Base-by-base conservation (phyloP, 2,113 vertebrate genomes). In the Ibidorhyncha struthersii region DNA sequence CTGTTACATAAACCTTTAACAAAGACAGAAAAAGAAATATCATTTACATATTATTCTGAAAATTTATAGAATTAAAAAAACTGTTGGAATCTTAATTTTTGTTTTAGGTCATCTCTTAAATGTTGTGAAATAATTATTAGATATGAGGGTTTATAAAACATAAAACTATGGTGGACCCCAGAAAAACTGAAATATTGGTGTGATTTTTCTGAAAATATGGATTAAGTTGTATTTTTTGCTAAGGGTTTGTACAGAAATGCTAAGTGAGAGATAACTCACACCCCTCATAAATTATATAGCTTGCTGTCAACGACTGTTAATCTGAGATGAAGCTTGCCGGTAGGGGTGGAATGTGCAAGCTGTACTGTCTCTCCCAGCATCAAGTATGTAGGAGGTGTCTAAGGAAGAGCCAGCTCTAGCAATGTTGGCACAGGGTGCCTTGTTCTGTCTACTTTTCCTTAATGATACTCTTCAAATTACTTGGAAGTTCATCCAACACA, bases 381-480 rank as follows among this genome's bases (percentile, higher is more conserved):
- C 53, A 36, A 63, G 13, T 59, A 49, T 66, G 84, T 84, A 59
- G 91, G 89, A 89, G 73, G 58, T 86, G 56, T 72, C 84, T 85
- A 76, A 76, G 74, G 67, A 86, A 56, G 74, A 96, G 49, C 56
- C 65, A 92, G 27, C 52, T 79, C 81, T 34, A 81, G 47, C 55
- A 63, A 19, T 23, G 30, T 5, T 94, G 94, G 89, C 89, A 91
- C 45, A 62, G 36, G 12, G 17, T 79, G 52, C 70, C 89, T 89
- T 85, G 58, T 86, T 94, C 61, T 73, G 14, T 84, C 70, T 91
- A 12, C 36, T 89, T 86, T 93, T 90, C 77, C 80, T 79, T 86
- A 79, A 90, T 82, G 69, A 91, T 93, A 71, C 47, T 84, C 55
- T 91, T 84, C 56, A 96, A 85, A 87, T 91, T 89, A 52, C 91